A percentile compares a stretch with the other conserved stretches of the same genome.
Evolutionary conservation across 64 coral and sea anemone genomes (phyloP).

Genomic region (Trachythela sp.): DNA sequence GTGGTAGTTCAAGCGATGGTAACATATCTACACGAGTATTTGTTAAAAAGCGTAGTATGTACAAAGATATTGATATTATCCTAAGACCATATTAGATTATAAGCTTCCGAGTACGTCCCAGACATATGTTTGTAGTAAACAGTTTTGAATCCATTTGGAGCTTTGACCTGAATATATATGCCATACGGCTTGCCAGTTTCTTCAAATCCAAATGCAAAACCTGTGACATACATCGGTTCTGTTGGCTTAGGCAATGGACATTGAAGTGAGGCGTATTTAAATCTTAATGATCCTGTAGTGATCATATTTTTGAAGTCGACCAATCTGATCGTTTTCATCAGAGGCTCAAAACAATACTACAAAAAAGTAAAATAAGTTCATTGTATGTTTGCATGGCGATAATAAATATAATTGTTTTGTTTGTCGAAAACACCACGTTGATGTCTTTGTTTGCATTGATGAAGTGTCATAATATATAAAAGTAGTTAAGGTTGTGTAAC

Average conservation of each 20-base stretch:
- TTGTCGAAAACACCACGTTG: not conserved
- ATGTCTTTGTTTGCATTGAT: too few species aligned
- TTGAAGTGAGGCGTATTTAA: not conserved
- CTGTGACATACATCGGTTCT: not conserved
- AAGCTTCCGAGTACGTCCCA: not conserved
- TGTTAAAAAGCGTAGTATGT: not conserved
- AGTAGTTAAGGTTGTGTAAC: too few species aligned
- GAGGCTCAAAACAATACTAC: conserved; percentile 17
- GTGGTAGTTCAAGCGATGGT: too few species aligned
- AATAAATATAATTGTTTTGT: too few species aligned
- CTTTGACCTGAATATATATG: not conserved
- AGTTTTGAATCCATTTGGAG: not conserved
- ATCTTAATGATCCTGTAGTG: not conserved
- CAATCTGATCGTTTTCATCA: not conserved
- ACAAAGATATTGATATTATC: not conserved
- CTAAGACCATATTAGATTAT: not conserved
- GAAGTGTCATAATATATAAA: too few species aligned
- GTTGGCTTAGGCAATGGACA: not conserved
- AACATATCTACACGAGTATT: too few species aligned
- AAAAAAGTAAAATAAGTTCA: not conserved
- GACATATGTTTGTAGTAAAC: not conserved
- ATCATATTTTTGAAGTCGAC: not conserved
- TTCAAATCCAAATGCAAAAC: not conserved
- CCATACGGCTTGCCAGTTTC: not conserved
- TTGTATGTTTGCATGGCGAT: not conserved